Percentiles rank a stretch among this genome's conserved stretches.
phyloP scores from a whole-genome alignment of 2,888 invertebrate genomes.

The Apoderus coryli region DNA sequence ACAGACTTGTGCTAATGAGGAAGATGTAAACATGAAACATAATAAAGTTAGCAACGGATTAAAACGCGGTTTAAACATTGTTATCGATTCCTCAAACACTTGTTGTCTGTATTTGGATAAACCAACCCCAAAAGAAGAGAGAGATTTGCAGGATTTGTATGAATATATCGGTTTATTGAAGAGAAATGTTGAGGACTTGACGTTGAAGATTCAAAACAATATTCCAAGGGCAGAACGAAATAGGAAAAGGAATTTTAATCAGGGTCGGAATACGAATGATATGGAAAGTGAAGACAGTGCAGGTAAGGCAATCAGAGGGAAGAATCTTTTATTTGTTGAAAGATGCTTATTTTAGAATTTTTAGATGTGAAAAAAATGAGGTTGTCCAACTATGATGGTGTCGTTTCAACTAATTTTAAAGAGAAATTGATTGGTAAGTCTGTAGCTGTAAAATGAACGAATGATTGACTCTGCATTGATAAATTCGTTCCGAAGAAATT shows the following conservation, averaged over 20 bases:
- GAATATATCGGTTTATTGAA: slow-evolving; percentile 16
- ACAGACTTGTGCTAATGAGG: background rate
- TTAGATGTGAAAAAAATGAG: too few species aligned
- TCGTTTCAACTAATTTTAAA: too few species aligned
- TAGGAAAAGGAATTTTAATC: slow-evolving; percentile 13
- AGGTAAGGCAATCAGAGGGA: background rate
- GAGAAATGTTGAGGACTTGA: slow-evolving; percentile 12
- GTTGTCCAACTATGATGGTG: too few species aligned
- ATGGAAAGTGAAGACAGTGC: background rate
- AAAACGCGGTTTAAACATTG: slow-evolving; percentile 1
- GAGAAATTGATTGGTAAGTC: too few species aligned
- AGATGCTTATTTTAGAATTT: too few species aligned
- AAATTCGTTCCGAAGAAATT: too few species aligned
- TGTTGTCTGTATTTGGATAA: slow-evolving; percentile 15
- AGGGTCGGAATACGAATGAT: background rate
- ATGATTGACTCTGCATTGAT: too few species aligned
- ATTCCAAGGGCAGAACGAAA: slow-evolving; percentile 11
- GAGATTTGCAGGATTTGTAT: slow-evolving; percentile 14
- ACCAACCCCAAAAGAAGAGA: slow-evolving; percentile 11
- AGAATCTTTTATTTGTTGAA: too few species aligned
- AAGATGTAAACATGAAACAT: slow-evolving; percentile 3
- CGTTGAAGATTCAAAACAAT: slow-evolving; percentile 13
- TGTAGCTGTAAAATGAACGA: too few species aligned
- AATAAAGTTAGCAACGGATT: background rate
- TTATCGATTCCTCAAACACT: background rate